A percentile compares a stretch with the other conserved stretches of the same genome.
Evolutionary conservation across 1,140 invertebrate species (phyloP).

Genomic region (Asbolus verrucosus): DNA sequence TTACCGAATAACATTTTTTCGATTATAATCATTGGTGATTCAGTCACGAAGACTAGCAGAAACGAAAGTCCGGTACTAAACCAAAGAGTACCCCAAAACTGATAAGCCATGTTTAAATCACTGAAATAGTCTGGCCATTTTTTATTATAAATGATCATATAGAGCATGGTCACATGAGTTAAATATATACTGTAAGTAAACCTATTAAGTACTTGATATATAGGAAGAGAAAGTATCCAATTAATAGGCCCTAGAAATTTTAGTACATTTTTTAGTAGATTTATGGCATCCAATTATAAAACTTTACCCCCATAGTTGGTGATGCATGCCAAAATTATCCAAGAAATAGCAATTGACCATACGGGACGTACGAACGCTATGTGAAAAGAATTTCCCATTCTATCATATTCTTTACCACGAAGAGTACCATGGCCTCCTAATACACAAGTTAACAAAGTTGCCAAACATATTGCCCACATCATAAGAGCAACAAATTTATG

Average conservation of each 20-base stretch:
- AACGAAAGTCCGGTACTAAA: neutral
- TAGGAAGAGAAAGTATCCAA: constrained; percentile 50
- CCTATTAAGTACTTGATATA: constrained; percentile 53
- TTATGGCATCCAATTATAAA: neutral
- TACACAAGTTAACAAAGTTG: constrained; percentile 45
- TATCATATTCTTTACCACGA: constrained; percentile 60
- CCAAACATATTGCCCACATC: constrained; percentile 38
- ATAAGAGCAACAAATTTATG: neutral
- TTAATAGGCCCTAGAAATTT: constrained; percentile 50
- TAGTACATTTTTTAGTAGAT: neutral
- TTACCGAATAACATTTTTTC: constrained; percentile 26
- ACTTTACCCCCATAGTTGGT: constrained; percentile 74
- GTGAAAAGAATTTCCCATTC: constrained; percentile 71
- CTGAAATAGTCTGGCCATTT: constrained; percentile 54
- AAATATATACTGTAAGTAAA: constrained; percentile 56
- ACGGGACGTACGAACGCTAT: constrained; percentile 71
- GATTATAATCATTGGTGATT: constrained; percentile 21
- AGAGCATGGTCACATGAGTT: constrained; percentile 53
- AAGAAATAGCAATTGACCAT: constrained; percentile 73
- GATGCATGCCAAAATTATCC: constrained; percentile 77
- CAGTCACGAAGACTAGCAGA: neutral
- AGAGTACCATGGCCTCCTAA: constrained; percentile 54
- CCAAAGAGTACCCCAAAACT: constrained; percentile 31
- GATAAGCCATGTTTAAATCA: constrained; percentile 49
- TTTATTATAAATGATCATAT: constrained; percentile 48